Base-by-base conservation (phyloP, 1,140 invertebrate species). In the Battus philenor region DNA sequence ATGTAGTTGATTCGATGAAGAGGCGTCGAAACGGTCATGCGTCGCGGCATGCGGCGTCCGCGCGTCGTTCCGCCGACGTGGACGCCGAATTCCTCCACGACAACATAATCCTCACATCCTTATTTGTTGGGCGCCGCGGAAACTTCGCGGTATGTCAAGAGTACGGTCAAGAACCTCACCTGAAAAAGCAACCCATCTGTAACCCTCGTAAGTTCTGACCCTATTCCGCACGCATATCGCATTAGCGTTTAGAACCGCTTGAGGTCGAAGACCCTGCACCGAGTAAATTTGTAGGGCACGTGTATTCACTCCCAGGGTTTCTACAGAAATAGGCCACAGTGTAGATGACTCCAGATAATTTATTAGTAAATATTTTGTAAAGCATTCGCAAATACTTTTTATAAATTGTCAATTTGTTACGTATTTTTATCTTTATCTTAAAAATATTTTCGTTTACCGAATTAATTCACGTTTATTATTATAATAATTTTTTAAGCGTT, bases 151-250 rank as follows among this genome's bases (percentile, higher is more conserved):
- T 39, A 58, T 65, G 49, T 63, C 57, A 57, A 59, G 50, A 50
- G 54, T 50, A 47, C 58, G 73, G 70, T 70, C 71, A 68, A 71
- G 46, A 38, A 73, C 68, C 73, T 56, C 55, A 68, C 63, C 66
- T 72, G 62, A 32, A 47, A 46, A 36, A 39, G 32, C 51, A 48
- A 39, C 32, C 44, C 50, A 45, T 54, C 47, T 36, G 31, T 50
- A 15, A 13, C 10, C 38, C 7, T 7, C 20, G 15, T 44, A 16
- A 44, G 51, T 53, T 47, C 44, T 46, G 44, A 31, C 55, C 32
- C 24, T 34, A 31, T 52, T 39, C 54, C 51, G 13, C 55, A 53
- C 52, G 54, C 39, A 45, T 44, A 46, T 48, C 54, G 50, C 48
- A 54, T 60, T 57, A 50, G 29, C 38, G 58, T 58, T 47, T 52